Percentiles rank a stretch among this genome's conserved stretches.
These are phyloP conservation scores for Dimorphilus gyrociliatus DNA, from an alignment of 2,888 invertebrate genomes.

Conservation along the genomic window DNA sequence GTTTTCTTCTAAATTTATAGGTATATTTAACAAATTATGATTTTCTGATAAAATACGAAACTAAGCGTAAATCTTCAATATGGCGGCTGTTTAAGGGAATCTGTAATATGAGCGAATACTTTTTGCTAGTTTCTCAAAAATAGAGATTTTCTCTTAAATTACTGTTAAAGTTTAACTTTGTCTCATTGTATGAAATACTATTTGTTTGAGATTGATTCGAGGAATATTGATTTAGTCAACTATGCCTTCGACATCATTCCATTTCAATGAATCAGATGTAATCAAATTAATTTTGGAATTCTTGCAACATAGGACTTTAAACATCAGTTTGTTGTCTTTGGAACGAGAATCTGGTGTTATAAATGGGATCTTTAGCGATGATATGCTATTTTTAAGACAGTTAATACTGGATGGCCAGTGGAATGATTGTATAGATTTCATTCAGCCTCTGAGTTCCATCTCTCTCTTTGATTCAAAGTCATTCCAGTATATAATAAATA, in stretches of 20 bases:
- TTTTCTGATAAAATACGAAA: no score
- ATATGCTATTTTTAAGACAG: slow-evolving; percentile 78
- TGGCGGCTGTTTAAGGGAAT: no score
- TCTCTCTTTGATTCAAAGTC: slow-evolving; percentile 63
- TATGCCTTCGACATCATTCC: slow-evolving; percentile 25
- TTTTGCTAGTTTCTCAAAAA: no score
- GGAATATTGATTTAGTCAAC: no score
- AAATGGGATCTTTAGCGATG: slow-evolving; percentile 61
- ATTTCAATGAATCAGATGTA: slow-evolving; percentile 36
- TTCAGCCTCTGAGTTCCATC: slow-evolving; percentile 62
- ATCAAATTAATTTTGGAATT: slow-evolving; percentile 45
- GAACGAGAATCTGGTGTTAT: slow-evolving; percentile 75
- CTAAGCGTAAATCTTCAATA: no score
- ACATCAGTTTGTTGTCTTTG: slow-evolving; percentile 67
- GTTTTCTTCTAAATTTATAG: no score
- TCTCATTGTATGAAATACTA: no score
- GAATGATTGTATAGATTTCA: slow-evolving; percentile 90
- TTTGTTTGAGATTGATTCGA: no score
- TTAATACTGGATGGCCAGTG: slow-evolving; percentile 91
- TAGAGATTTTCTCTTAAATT: no score
- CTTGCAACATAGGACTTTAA: slow-evolving; percentile 59
- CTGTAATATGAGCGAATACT: no score
- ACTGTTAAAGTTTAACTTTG: no score
- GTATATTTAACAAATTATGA: no score
- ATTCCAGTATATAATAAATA: slow-evolving; percentile 68